A percentile compares a stretch with the other conserved stretches of the same genome.
Conservation (phyloP, 2,797 vertebrate species). For the Xenops minutus region DNA sequence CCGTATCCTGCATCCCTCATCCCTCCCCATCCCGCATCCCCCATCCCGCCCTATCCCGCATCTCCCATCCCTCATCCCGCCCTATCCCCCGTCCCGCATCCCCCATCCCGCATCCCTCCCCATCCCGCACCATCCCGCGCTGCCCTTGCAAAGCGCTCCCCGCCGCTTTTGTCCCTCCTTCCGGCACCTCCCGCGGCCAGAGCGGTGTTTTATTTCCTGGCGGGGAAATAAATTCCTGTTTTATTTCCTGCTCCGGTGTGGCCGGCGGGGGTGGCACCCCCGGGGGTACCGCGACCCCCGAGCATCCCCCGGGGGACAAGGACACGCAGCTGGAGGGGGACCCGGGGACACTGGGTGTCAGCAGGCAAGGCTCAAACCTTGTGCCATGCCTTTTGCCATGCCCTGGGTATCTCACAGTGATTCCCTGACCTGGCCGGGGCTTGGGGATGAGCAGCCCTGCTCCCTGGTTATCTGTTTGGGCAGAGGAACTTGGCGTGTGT, state of each 20-base stretch:
- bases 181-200: background rate
- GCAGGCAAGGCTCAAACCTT: background rate
- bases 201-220: background rate
- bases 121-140: no score
- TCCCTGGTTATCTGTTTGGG: background rate
- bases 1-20: no score
- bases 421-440: background rate
- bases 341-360: background rate
- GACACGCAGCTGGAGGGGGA: background rate
- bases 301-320: background rate
- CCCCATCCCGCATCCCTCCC: no score
- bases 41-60: background rate
- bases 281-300: background rate
- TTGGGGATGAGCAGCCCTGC: background rate
- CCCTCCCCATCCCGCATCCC: background rate
- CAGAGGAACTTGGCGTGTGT: background rate
- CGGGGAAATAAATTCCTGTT: no score
- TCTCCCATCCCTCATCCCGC: no score
- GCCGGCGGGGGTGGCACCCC: background rate
- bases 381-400: accelerated
- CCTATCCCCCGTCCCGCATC: no score
- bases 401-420: accelerated
- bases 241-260: background rate
- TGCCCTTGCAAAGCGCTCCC: background rate
- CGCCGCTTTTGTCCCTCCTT: background rate